Evolutionary conservation across 2,888 invertebrate species (phyloP).

Genomic region (Phasia obesa): DNA sequence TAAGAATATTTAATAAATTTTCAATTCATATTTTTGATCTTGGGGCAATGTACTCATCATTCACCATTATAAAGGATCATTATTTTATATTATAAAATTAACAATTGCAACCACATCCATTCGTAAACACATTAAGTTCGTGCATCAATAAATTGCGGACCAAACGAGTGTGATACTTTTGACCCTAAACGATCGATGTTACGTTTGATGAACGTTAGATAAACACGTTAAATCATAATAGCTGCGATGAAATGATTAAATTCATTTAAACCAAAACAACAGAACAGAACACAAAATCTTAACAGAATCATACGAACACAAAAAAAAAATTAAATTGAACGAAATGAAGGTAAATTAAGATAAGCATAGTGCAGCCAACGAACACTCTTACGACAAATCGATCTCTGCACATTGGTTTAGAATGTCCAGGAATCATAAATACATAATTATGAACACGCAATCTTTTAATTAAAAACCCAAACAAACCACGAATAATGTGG

Average conservation of each 20-base stretch:
- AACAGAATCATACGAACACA: conserved; percentile 13
- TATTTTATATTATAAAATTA: too few relatives aligned
- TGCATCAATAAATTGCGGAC: conserved; percentile 51
- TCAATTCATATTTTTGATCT: conserved; percentile 26
- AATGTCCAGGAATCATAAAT: too few relatives aligned
- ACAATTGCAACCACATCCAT: conserved; percentile 1
- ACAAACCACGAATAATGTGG: too few relatives aligned
- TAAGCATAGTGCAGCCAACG: too few relatives aligned
- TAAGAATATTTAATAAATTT: neutral
- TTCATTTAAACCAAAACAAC: conserved; percentile 12
- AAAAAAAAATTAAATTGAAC: too few relatives aligned
- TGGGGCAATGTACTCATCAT: conserved; percentile 37
- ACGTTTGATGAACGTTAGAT: too few relatives aligned
- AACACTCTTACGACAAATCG: too few relatives aligned
- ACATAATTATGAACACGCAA: too few relatives aligned
- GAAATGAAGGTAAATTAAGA: too few relatives aligned
- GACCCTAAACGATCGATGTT: conserved; percentile 54
- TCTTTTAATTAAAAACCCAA: too few relatives aligned
- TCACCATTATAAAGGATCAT: conserved; percentile 5
- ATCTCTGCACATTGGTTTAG: too few relatives aligned
- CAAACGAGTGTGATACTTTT: conserved; percentile 50
- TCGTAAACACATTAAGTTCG: conserved; percentile 42
- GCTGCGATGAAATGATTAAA: conserved; percentile 44
- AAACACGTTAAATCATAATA: conserved; percentile 52
- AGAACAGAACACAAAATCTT: neutral